Evolutionary conservation across 2,888 invertebrate genomes (phyloP).

Genomic region (Oscheius sp.): DNA sequence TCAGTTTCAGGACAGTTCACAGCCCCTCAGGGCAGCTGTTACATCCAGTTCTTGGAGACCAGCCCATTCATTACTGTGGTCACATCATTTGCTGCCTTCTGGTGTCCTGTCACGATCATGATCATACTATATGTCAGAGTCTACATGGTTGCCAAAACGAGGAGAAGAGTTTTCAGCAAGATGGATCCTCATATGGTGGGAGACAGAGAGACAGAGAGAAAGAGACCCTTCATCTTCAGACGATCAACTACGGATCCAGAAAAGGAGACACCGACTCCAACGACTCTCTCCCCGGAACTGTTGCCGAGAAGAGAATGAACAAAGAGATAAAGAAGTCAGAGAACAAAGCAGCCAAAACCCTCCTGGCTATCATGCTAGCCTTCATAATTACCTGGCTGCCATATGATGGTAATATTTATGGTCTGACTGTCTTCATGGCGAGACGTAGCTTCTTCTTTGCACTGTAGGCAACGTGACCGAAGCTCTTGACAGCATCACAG

Average conservation of each 20-base stretch:
- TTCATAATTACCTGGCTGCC: conserved; percentile 39
- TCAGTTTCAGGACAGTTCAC: conserved; percentile 78
- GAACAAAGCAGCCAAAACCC: conserved; percentile 32
- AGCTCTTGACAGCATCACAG: not conserved
- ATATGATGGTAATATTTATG: conserved; percentile 27
- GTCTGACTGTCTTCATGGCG: no score
- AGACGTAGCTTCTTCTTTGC: not conserved
- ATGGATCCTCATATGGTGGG: conserved; percentile 5
- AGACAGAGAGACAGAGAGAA: not conserved
- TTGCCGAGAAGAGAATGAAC: not conserved
- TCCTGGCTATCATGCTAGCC: conserved; percentile 31
- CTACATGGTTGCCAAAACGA: conserved; percentile 25
- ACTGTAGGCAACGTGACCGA: not conserved
- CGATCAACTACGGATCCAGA: conserved; percentile 6
- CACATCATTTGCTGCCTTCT: conserved; percentile 95
- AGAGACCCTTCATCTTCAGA: not conserved
- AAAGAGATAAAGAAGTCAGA: conserved; percentile 30
- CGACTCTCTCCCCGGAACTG: not conserved
- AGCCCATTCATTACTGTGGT: conserved; percentile 96
- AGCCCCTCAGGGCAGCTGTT: conserved; percentile 89
- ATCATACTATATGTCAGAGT: conserved; percentile 30
- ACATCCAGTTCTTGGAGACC: conserved; percentile 97
- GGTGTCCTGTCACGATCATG: conserved; percentile 89
- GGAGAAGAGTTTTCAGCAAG: conserved; percentile 29
- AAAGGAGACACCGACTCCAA: not conserved